Evolutionary conservation across 2,888 invertebrate genomes (phyloP).

Genomic region (Microdon myrmicae): DNA sequence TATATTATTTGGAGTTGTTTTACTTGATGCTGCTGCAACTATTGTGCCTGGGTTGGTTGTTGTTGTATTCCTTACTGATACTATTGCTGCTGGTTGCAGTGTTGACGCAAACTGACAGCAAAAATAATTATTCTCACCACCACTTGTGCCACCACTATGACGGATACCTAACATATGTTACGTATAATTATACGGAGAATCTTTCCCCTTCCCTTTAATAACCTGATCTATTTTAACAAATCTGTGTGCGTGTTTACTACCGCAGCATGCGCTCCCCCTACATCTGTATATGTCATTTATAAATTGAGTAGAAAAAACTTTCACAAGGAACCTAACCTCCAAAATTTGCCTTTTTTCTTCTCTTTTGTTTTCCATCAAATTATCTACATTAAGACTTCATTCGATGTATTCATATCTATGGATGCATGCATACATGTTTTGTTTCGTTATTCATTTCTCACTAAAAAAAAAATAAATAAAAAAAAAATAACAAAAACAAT

Average conservation of each 20-base stretch:
- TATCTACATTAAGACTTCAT: too few relatives aligned
- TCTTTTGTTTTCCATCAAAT: slow-evolving; percentile 4
- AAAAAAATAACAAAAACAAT: too few relatives aligned
- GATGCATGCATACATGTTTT: slow-evolving; percentile 9
- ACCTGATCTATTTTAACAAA: slow-evolving; percentile 11
- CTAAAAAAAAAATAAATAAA: slow-evolving; percentile 9
- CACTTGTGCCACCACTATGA: slow-evolving; percentile 36
- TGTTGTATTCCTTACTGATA: slow-evolving; percentile 6
- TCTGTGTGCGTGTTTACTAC: slow-evolving; percentile 27
- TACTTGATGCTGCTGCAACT: too few relatives aligned
- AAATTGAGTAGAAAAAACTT: slow-evolving; percentile 42
- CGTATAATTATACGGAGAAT: slow-evolving; percentile 40
- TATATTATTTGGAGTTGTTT: too few relatives aligned
- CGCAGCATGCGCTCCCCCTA: slow-evolving; percentile 38
- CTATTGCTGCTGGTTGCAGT: slow-evolving; percentile 36
- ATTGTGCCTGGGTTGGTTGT: slow-evolving; percentile 17
- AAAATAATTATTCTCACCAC: slow-evolving; percentile 44
- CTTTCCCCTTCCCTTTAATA: slow-evolving; percentile 33
- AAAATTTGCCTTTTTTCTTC: slow-evolving; percentile 18
- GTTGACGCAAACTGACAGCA: slow-evolving; percentile 51
- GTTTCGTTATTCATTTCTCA: slow-evolving; percentile 7
- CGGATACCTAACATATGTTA: slow-evolving; percentile 45
- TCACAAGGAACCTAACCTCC: slow-evolving; percentile 51
- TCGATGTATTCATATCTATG: slow-evolving; percentile 3
- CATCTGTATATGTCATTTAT: slow-evolving; percentile 30